Percentiles rank a stretch among this genome's conserved stretches.
Evolutionary conservation across 2,797 vertebrate genomes (phyloP).

Genomic region (Natrix natrix): DNA sequence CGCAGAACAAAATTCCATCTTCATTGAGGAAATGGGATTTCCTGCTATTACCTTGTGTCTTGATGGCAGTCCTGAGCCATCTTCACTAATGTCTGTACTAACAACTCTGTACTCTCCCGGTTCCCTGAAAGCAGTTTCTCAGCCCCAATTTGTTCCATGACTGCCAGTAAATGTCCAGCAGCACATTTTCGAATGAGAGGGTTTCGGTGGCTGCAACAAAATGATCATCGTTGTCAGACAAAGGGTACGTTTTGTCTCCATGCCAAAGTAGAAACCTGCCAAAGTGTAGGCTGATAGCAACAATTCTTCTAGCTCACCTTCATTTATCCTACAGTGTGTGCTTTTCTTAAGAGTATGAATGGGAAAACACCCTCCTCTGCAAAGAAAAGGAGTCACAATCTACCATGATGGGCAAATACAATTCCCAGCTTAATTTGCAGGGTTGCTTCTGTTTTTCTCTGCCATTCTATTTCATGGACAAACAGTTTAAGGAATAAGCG

Average conservation of each 20-base stretch:
- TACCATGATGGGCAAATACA: neutral
- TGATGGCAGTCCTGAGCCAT: slow-evolving; percentile 70
- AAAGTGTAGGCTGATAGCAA: neutral
- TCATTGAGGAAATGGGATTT: neutral
- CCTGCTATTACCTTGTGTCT: slow-evolving; percentile 67
- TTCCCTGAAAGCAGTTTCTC: slow-evolving; percentile 59
- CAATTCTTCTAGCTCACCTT: neutral
- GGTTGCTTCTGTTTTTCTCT: neutral
- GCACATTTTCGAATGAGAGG: slow-evolving; percentile 60
- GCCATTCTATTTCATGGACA: neutral
- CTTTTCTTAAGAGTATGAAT: neutral
- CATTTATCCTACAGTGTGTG: neutral
- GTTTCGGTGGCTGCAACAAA: slow-evolving; percentile 63
- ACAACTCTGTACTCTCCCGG: slow-evolving; percentile 17
- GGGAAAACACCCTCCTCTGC: neutral
- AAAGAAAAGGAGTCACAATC: neutral
- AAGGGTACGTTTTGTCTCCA: neutral
- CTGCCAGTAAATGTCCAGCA: slow-evolving; percentile 51
- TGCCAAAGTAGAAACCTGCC: neutral
- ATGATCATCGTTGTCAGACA: neutral
- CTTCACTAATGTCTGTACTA: slow-evolving; percentile 55
- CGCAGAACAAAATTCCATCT: neutral
- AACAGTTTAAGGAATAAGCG: neutral
- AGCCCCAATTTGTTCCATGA: slow-evolving; percentile 51
- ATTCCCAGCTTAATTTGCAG: neutral